Evolutionary conservation across 2,113 vertebrate genomes (phyloP).

Genomic region (Arenaria interpres): DNA sequence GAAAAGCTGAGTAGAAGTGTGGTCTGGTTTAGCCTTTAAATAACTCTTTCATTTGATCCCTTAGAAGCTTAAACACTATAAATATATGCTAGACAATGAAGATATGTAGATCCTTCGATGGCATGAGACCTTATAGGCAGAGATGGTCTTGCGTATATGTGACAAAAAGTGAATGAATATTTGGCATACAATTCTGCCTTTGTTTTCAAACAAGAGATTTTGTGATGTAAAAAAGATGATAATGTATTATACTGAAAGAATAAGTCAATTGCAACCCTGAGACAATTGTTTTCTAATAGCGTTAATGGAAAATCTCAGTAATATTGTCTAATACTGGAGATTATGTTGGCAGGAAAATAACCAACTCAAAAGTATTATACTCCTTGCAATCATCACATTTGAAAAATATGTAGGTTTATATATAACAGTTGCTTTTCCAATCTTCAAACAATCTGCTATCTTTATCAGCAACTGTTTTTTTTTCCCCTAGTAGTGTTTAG

Average conservation of each 20-base stretch:
- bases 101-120: not conserved
- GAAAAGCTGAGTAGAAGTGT: not conserved
- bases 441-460: not conserved
- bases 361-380: not conserved
- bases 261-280: not conserved
- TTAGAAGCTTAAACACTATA: not conserved
- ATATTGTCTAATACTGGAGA: not conserved
- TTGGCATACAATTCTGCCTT: not conserved
- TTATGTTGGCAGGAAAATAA: not conserved
- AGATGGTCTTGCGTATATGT: not conserved
- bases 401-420: not conserved
- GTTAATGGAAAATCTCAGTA: not conserved
- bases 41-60: not conserved
- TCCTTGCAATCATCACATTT: not conserved
- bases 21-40: not conserved
- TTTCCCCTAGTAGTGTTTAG: not conserved
- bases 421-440: not conserved
- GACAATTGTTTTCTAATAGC: accelerated
- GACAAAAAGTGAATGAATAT: not conserved
- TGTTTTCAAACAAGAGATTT: not conserved
- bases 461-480: not conserved
- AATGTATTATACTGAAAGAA: not conserved
- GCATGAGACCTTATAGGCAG: not conserved
- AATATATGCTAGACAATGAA: not conserved
- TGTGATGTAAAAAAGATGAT: not conserved